Evolutionary conservation across 2,797 vertebrate species (phyloP), one percentile per base, ranked within the genome.

Genomic region (Melanotaenia boesemani): DNA sequence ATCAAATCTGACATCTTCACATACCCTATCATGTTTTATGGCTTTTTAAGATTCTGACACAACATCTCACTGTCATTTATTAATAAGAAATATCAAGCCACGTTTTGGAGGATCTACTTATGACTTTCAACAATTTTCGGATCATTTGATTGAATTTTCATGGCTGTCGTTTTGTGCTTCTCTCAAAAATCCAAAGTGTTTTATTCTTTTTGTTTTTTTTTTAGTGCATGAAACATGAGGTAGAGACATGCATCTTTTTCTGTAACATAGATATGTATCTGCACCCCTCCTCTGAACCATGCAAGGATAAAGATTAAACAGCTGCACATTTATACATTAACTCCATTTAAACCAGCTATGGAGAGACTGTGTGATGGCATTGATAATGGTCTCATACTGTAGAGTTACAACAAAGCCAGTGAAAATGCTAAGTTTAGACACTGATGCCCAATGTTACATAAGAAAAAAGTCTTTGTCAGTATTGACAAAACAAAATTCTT

Each of bases 91-190:
- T 80, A 64, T 67, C 28, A 41, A 71, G 32, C 75, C 74, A 80
- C 61, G 70, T 34, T 34, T 34, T 34, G 32, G 32, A 34, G 32
- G 67, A 79, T 50, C 24, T 65, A 76, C 63, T 36, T 81, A 34
- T 37, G 59, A 52, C 68, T 76, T 77, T 18, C 52, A 59, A 74
- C 69, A 66, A 61, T 22, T 76, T 75, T 75, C 37, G 77, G 54
- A 78, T 70, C 16, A 26, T 69, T 75, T 58, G 15, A 76, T 63
- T 71, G 6, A 70, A 70, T 73, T 64, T 75, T 72, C 54, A 55
- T 61, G 46, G 61, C 55, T 74, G 46, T 41, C 32, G 48, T 72
- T 73, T 89, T 92, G 90, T 93, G 92, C 92, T 93, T 92, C 71
- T 85, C 56, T 67, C 3, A 70, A 63, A 84, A 74, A 73, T 60